Evolutionary conservation across 2,113 vertebrate species (phyloP), one percentile per base, ranked within the genome.

Genomic region (Genyomyrus donnyi): DNA sequence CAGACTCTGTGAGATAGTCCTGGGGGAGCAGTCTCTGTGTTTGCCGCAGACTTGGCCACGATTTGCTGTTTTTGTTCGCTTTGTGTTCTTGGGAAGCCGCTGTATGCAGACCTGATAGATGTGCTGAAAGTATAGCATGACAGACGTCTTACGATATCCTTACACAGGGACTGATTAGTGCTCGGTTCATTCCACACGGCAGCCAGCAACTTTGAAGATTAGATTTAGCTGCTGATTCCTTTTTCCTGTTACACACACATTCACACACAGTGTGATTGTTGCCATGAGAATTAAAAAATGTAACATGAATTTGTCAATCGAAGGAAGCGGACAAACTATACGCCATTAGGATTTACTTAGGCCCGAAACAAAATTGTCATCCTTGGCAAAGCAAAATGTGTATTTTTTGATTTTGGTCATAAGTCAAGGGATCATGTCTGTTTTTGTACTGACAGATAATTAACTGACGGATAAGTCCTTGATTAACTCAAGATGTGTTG

Each of bases 281-380:
- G 83, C 21, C 11, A 7, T 53, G 24, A 87, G 45, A 87, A 87
- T 50, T 86, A 56, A 39, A 52, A 53, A 87, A 53, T n/a, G 50
- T 53, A 31, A 31, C 31, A 35, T 39, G 5, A 19, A 31, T 87
- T 8, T 52, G 24, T 87, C 27, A 53, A 42, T 87, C 49, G 27
- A 17, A 53, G 85, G 49, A 56, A 87, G 50, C 17, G 31, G 31
- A 87, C 49, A 87, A 87, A 53, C 1, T 19, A 6, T 35, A 8
- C 17, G 39, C 27, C 85, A 39, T 87, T 87, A 86, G 48, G 48
- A 15, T 52, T 86, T 86, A 86, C 50, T 86, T 86, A 87, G 85
- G 50, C 50, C 24, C 15, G 11, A 56, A 87, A 87, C n/a, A n/a
- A 31, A n/a, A 53, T 21, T 35, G 85, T 87, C 85, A 53, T 56